A percentile compares a stretch with the other conserved stretches of the same genome.
These are phyloP conservation scores for Leucoraja ocellata DNA, from an alignment of 2,797 vertebrate genomes.

Conservation along the genomic window DNA sequence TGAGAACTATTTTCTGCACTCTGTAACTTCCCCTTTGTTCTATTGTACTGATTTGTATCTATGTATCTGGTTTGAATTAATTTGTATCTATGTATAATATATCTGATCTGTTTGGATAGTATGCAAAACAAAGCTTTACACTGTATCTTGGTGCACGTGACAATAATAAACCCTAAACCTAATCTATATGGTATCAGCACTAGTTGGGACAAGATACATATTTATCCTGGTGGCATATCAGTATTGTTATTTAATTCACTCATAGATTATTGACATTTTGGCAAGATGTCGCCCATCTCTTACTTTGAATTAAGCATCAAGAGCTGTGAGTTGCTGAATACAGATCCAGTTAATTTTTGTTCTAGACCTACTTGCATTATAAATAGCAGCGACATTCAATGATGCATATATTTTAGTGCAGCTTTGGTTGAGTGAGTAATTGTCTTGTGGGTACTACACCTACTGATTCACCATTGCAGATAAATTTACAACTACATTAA, in stretches of 20 bases:
- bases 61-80: too few relatives aligned
- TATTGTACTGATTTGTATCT: too few relatives aligned
- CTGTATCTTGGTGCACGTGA: too few relatives aligned
- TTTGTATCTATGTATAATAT: too few relatives aligned
- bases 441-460: neutral
- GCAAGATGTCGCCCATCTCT: too few relatives aligned
- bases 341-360: neutral
- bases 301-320: neutral
- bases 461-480: constrained; percentile 18
- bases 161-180: too few relatives aligned
- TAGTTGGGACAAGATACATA: neutral
- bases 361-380: neutral
- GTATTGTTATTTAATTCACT: too few relatives aligned
- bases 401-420: neutral
- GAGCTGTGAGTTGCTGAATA: neutral
- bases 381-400: neutral
- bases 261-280: too few relatives aligned
- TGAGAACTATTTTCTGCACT: too few relatives aligned
- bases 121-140: too few relatives aligned
- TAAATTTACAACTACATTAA: constrained; percentile 33
- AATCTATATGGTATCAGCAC: neutral
- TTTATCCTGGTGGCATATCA: neutral
- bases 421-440: constrained; percentile 7
- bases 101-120: too few relatives aligned
- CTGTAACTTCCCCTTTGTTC: too few relatives aligned